phyloP scores from a whole-genome alignment of 2,797 vertebrate genomes.

The Parambassis ranga region DNA sequence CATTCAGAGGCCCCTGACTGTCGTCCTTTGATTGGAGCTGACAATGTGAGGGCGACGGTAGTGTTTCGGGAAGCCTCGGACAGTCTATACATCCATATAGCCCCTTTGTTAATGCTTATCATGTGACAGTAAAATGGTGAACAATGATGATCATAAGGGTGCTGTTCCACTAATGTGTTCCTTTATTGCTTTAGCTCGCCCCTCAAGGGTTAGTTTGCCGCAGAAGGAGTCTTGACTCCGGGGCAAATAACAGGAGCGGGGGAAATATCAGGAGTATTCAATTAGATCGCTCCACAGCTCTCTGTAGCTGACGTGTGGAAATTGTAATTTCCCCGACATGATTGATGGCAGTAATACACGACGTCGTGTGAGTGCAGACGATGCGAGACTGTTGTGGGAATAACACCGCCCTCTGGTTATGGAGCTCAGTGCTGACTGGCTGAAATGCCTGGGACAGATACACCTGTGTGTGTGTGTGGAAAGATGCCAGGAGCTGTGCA shows the following conservation, averaged over 20 bases:
- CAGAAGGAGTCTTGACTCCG: conserved; percentile 49
- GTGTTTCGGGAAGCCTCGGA: conserved; percentile 25
- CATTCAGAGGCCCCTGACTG: conserved; percentile 33
- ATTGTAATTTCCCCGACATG: conserved; percentile 83
- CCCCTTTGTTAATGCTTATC: conserved; percentile 38
- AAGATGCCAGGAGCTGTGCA: conserved; percentile 41
- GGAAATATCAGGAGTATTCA: conserved; percentile 76
- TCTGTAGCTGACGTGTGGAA: conserved; percentile 80
- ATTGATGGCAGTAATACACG: conserved; percentile 83
- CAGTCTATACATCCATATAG: conserved; percentile 25
- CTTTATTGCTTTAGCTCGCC: conserved; percentile 59
- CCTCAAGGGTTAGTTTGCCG: conserved; percentile 57
- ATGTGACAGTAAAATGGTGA: conserved; percentile 14
- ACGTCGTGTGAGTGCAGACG: conserved; percentile 70
- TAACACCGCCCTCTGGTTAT: conserved; percentile 64
- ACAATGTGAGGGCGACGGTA: conserved; percentile 26
- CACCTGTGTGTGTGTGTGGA: conserved; percentile 41
- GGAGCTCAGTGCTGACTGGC: conserved; percentile 61
- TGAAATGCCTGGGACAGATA: conserved; percentile 43
- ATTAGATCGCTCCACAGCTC: conserved; percentile 73
- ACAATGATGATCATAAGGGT: conserved; percentile 34
- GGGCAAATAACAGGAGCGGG: conserved; percentile 57
- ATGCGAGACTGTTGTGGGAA: conserved; percentile 65
- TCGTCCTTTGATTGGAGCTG: conserved; percentile 54
- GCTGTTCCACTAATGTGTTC: conserved; percentile 5